Percentiles rank a stretch among this genome's conserved stretches.
These are phyloP conservation scores for Ceryle rudis DNA, from an alignment of 2,797 vertebrate species.

Conservation along the genomic window DNA sequence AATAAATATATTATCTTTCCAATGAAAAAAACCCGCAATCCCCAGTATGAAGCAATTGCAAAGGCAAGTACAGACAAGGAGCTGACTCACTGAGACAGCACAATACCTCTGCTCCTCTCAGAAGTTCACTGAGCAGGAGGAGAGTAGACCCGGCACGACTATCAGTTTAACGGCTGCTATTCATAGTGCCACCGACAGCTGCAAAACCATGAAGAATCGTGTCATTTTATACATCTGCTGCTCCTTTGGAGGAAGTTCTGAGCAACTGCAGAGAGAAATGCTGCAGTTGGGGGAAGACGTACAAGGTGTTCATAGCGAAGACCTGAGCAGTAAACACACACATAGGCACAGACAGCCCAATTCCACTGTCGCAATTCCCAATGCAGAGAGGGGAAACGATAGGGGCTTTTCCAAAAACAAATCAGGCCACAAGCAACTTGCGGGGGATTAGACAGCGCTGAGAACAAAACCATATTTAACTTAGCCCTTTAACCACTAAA, in stretches of 20 bases:
- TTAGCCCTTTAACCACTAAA: background rate
- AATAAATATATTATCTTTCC: constrained; percentile 20
- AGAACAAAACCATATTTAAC: background rate
- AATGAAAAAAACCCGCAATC: background rate
- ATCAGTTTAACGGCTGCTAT: constrained; percentile 36
- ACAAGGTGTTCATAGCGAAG: background rate
- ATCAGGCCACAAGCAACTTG: background rate
- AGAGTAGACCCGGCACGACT: background rate
- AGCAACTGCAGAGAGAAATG: background rate
- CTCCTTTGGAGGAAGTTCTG: background rate
- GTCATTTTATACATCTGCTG: constrained; percentile 44
- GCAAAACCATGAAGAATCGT: constrained; percentile 33
- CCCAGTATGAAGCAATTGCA: background rate
- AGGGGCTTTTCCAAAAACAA: background rate
- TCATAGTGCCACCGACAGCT: constrained; percentile 52
- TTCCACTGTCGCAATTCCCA: background rate
- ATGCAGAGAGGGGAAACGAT: background rate
- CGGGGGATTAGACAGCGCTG: background rate
- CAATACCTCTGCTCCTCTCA: constrained; percentile 27
- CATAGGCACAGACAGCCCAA: background rate
- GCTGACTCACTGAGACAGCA: constrained; percentile 42
- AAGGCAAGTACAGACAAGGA: constrained; percentile 19
- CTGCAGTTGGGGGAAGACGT: background rate
- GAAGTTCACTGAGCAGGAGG: constrained; percentile 16
- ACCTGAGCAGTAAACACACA: background rate